Evolutionary conservation across 2,888 invertebrate species (phyloP).

Genomic region (Tenthredo livida): DNA sequence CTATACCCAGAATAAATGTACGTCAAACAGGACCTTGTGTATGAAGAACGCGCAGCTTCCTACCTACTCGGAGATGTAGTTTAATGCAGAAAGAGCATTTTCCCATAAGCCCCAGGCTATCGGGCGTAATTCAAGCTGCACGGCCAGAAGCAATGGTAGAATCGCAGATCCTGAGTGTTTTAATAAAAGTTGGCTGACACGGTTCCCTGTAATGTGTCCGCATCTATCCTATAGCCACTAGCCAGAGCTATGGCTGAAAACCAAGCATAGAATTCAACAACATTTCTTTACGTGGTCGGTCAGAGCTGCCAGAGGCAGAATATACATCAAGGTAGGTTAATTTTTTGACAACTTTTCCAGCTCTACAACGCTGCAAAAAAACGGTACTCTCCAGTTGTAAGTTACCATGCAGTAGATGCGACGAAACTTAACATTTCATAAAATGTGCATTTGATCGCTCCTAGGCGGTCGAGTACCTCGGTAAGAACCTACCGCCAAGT

Average conservation of each 20-base stretch:
- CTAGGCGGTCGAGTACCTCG: neutral
- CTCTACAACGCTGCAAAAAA: neutral
- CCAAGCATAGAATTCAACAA: neutral
- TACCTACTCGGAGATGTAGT: neutral
- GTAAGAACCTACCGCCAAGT: neutral
- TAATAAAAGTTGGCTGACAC: conserved; percentile 15
- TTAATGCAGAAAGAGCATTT: neutral
- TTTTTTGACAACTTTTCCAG: neutral
- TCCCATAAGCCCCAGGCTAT: conserved; percentile 5
- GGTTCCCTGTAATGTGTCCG: neutral
- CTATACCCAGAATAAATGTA: neutral
- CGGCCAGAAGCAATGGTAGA: neutral
- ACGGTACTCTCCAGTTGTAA: neutral
- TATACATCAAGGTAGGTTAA: neutral
- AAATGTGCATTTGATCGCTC: conserved; percentile 18
- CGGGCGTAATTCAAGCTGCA: neutral
- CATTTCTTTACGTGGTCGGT: neutral
- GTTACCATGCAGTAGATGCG: neutral
- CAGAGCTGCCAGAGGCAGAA: neutral
- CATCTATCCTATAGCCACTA: neutral
- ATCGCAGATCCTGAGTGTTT: conserved; percentile 9
- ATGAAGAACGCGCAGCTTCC: neutral
- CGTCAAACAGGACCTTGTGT: neutral
- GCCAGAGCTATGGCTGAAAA: neutral
- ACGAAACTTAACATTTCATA: neutral